phyloP scores from a whole-genome alignment of 2,797 vertebrate species.

The Thalassophryne amazonica region DNA sequence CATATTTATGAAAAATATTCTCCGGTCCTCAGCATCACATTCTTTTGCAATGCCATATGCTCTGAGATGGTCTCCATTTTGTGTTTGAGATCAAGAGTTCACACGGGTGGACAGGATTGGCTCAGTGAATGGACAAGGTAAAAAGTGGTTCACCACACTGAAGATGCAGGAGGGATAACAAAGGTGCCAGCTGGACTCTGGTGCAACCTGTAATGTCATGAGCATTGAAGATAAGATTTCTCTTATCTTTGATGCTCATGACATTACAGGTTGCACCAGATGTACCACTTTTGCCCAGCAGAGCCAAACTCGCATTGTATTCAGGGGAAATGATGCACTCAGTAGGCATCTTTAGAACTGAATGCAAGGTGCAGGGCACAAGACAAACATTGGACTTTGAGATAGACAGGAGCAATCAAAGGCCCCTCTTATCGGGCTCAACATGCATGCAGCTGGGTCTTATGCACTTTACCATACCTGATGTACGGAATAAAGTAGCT shows the following conservation, averaged over 20 bases:
- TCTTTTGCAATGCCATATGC: no score
- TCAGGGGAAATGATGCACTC: neutral
- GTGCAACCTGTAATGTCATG: constrained; percentile 16
- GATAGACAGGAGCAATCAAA: constrained; percentile 5
- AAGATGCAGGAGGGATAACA: neutral
- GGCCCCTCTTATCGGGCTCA: constrained; percentile 7
- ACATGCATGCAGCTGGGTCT: constrained; percentile 12
- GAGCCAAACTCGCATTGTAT: constrained; percentile 22
- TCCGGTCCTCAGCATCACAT: no score
- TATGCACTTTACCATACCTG: constrained; percentile 15
- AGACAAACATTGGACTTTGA: constrained; percentile 14
- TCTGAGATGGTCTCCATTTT: no score
- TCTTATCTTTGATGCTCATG: no score
- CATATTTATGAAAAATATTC: no score
- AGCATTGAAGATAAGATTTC: constrained; percentile 8
- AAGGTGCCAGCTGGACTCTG: constrained; percentile 3
- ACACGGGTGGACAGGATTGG: constrained; percentile 1
- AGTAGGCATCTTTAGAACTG: constrained; percentile 7
- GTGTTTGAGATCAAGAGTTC: no score
- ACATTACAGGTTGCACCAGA: neutral
- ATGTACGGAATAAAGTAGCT: constrained; percentile 1
- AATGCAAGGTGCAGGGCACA: constrained; percentile 2
- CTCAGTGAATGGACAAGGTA: neutral
- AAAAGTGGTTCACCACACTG: constrained; percentile 12
- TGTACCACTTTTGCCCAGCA: neutral